Evolutionary conservation across 2,113 vertebrate genomes (phyloP).

Genomic region (Myodes glareolus): DNA sequence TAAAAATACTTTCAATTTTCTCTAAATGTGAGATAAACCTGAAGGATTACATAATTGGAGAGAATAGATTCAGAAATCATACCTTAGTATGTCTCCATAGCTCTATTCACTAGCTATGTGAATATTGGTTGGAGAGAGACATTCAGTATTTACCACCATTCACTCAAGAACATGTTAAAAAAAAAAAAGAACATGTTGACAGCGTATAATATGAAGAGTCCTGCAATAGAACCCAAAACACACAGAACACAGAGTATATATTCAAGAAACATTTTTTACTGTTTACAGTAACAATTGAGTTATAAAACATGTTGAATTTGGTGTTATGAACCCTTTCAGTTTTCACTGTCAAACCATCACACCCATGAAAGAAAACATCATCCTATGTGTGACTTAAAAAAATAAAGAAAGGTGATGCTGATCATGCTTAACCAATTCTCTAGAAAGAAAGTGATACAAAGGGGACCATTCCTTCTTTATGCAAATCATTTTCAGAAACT

Average conservation of each 20-base stretch:
- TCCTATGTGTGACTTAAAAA: neutral
- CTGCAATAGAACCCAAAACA: neutral
- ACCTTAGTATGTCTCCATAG: neutral
- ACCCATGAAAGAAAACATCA: neutral
- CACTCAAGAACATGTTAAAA: neutral
- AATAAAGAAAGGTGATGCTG: neutral
- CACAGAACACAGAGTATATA: neutral
- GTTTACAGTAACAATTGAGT: neutral
- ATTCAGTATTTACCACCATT: neutral
- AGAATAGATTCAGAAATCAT: neutral
- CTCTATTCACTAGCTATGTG: neutral
- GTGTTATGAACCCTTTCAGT: neutral
- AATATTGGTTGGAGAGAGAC: neutral
- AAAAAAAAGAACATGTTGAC: neutral
- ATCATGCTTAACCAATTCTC: neutral
- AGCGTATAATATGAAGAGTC: neutral
- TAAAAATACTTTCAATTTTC: neutral
- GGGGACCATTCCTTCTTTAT: neutral
- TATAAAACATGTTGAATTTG: neutral
- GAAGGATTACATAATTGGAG: neutral
- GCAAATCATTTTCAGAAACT: neutral
- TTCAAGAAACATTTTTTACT: neutral
- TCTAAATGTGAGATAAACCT: neutral
- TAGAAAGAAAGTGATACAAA: neutral
- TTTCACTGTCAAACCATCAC: conserved; percentile 5